Conservation (phyloP, 2,113 vertebrate species). For the Marmota flaviventris region DNA sequence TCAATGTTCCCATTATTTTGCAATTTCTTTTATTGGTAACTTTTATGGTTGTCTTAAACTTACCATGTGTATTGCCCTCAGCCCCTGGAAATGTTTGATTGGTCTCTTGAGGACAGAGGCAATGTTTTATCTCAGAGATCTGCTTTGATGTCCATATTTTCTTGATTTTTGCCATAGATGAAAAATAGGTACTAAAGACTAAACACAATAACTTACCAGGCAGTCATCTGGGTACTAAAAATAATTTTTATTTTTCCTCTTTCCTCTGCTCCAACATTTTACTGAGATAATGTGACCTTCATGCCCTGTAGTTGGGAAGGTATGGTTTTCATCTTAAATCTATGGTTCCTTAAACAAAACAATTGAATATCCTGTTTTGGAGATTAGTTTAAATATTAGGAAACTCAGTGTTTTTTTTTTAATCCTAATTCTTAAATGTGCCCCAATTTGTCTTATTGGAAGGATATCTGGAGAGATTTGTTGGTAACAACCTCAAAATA, state of each 20-base stretch:
- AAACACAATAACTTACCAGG: neutral
- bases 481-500: neutral
- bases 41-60: conserved; percentile 1
- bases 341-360: neutral
- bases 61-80: neutral
- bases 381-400: neutral
- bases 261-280: conserved; percentile 31
- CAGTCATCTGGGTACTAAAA: neutral
- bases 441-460: neutral
- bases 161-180: neutral
- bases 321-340: neutral
- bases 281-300: neutral
- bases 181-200: conserved; percentile 14
- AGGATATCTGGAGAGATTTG: neutral
- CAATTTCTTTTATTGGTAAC: neutral
- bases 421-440: neutral
- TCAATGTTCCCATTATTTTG: conserved; percentile 11
- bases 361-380: neutral
- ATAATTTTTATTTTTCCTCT: conserved; percentile 18
- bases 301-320: neutral
- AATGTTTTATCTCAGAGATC: conserved; percentile 3
- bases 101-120: neutral
- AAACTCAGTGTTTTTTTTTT: neutral
- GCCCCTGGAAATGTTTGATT: neutral
- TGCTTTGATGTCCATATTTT: neutral